Base-by-base conservation (phyloP, 2,797 vertebrate species). In the Acipenser transmontanus region DNA sequence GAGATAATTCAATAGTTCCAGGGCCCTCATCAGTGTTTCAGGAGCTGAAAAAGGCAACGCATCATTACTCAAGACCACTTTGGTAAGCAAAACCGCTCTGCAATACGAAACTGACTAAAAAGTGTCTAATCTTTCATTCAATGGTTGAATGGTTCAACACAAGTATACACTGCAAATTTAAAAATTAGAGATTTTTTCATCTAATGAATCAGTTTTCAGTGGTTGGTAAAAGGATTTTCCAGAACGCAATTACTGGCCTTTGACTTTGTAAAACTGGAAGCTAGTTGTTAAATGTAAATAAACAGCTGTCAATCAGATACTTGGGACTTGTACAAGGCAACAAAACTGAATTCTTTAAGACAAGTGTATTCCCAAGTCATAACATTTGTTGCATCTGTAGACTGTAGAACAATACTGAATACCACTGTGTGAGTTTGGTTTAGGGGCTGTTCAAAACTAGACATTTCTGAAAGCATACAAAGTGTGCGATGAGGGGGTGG, bases 1-100 rank as follows among this genome's bases (percentile, higher is more conserved):
- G 72, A 99, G 82, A 71, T 99, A 99, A 85, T 99, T 99, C 75
- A 99, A 85, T 80, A 99, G 91, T 85, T 99, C 97, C 52, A 99
- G 84, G 65, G 97, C 97, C 80, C 97, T 91, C 97, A 99, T 99
- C 80, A 99, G 85, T 13, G 97, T 99, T 87, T 99, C 97, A 49
- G 97, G 97, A 81, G 97, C 97, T 99, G 74, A 9, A 75, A 68
- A 13, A 34, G 34, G 34, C 34, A 64, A 71, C 76, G 51, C 56
- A 59, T 7, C 34, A 34, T 34, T 34, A 17, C 17, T 17, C 17
- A 34, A 77, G 66, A 2, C 62, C 48, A 52, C 73, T 67, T 71
- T 7, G 71, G 69, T 62, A 76, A 74, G 68, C 64, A 78, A 76
- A 75, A 78, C 66, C n/a, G 1, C 8, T 34, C 17, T 34, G 34